Base-by-base conservation (phyloP, 2,113 vertebrate genomes). In the Aleadryas rufinucha region DNA sequence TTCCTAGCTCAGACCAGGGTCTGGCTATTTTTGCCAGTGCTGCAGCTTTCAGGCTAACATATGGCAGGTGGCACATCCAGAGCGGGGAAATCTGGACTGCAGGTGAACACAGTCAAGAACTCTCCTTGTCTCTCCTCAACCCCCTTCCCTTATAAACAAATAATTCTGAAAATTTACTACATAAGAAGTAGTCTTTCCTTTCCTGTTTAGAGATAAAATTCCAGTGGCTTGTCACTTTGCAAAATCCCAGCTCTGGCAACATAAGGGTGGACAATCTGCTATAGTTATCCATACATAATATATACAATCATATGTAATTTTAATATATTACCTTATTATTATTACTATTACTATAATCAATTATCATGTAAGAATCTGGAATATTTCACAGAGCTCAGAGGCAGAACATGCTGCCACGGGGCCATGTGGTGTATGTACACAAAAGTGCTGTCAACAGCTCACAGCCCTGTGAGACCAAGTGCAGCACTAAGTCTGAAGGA, bases 21-120 rank as follows among this genome's bases (percentile, higher is more conserved):
- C 24, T 47, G 45, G 20, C 16, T 49, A 3, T 26, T 88, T 87
- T 52, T 74, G 27, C 68, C 12, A 18, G 35, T 13, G 19, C 35
- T 83, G 82, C 59, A 89, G 23, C 15, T 78, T 42, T 63, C 59
- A n/a, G 12, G 10, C 33, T 65, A 69, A 54, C 1, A 1, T 1
- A 7, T 14, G 35, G 17, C n/a, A 60, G 28, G 16, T 2, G 3
- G 41, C 9, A 37, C 0, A 0, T 30, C 16, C 45, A 66, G 31
- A 74, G 30, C 19, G 63, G 47, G 35, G 42, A 42, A 84, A 69
- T 21, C 42, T 37, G 52, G 64, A 49, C 35, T 5, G 9, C 35
- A 33, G 5, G 37, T 68, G 31, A 83, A 78, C 42, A 82, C 14
- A 41, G 16, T 21, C 31, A 60, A 68, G 74, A 64, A 30, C 13